Base-by-base conservation (phyloP, 2,797 vertebrate genomes). In the Holocentrus rufus region DNA sequence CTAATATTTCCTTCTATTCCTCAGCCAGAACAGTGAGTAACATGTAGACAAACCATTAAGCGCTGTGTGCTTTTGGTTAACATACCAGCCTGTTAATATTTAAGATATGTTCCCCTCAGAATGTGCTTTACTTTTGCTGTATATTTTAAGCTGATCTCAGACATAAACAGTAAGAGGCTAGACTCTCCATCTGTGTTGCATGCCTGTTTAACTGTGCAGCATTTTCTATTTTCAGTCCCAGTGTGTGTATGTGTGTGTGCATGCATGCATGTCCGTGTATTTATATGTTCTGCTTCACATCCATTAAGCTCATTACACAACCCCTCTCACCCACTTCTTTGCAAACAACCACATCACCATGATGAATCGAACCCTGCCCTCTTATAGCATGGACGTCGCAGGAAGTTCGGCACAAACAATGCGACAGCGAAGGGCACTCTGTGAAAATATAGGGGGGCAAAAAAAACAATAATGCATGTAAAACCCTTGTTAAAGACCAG, bases 101-200 rank as follows among this genome's bases (percentile, higher is more conserved):
- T 77, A 59, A 61, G 23, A 64, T 47, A 53, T 62, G 11, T 68
- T 69, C 50, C 20, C 8, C 68, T 66, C 46, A 11, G 47, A 50
- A 55, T 50, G 49, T 22, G 49, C 47, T 50, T 22, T 1, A 55
- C 39, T 42, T 42, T 85, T 82, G 55, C 77, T 89, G 69, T 84
- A 83, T 89, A 84, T 83, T 90, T 85, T 76, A 81, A 69, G 77
- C 61, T 73, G 62, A 74, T 87, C 56, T 77, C 27, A 75, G 65
- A 76, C 63, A 63, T 80, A 77, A 81, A 85, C 77, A 83, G 49
- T 14, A 52, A 78, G 74, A 39, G 73, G 77, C 69, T 46, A 25
- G 46, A 76, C 65, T 69, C 66, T 86, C 82, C 78, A 76, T 89
- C 81, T 87, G 87, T 70, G 80, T 75, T 60, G 49, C 67, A 69